Base-by-base conservation (phyloP, 2,113 vertebrate genomes). In the Poeciliopsis retropinna region DNA sequence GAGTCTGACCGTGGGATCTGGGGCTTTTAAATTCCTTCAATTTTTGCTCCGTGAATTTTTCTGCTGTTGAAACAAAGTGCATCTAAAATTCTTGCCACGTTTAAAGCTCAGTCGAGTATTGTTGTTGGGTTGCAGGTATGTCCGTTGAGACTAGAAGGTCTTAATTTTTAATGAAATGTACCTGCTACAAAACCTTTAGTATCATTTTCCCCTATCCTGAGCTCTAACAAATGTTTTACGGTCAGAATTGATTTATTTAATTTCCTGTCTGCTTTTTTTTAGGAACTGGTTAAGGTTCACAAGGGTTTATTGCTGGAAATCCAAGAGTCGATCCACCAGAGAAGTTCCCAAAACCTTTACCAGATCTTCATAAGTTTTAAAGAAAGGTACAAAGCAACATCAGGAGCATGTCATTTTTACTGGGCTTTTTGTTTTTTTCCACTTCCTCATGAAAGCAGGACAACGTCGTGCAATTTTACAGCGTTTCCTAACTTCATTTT, bases 211-310 rank as follows among this genome's bases (percentile, higher is more conserved):
- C n/a, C n/a, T n/a, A n/a, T n/a, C n/a, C n/a, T n/a, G n/a, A n/a
- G n/a, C n/a, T n/a, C n/a, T n/a, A 32, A 32, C 32, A 30, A 19
- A 28, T 41, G 3, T 63, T 7, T 71, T 10, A 63, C 61, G 28
- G 31, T 34, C 4, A 29, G 25, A 15, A 29, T 30, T 71, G 31
- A 51, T 47, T 22, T 14, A 4, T 41, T 11, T 11, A 11, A 37
- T 3, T 32, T 67, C 75, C 37, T 7, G 14, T 15, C 41, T 82
- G 15, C 34, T 37, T 25, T 67, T 67, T 41, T 70, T 78, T 91
- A 99, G 98, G 98, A 99, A 22, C 94, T 99, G 82, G 97, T 98
- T 67, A 98, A 96, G 95, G 95, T 98, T 79, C 98, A 99, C 93
- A 96, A 93, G 90, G 95, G 71, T 92, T 94, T 99, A 82, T 94